These are phyloP conservation scores for Atrina japonica DNA, from an alignment of 2,888 invertebrate species.

Conservation along the genomic window DNA sequence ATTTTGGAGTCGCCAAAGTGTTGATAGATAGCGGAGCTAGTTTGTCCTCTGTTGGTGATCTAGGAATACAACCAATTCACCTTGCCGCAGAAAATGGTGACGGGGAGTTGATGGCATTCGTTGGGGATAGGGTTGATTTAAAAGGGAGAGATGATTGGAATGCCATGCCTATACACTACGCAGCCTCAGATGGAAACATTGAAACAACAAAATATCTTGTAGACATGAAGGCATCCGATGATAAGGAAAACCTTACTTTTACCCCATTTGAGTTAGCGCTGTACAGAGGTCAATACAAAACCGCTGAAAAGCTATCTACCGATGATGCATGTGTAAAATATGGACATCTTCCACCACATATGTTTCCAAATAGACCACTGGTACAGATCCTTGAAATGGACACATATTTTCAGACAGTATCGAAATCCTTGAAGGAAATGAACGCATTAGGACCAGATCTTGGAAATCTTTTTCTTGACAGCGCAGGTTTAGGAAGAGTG, in stretches of 20 bases:
- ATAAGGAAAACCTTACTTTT: background rate
- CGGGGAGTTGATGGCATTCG: slow-evolving; percentile 9
- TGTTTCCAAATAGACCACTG: slow-evolving; percentile 37
- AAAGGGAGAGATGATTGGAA: slow-evolving; percentile 9
- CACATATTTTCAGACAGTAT: slow-evolving; percentile 26
- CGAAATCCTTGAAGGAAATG: background rate
- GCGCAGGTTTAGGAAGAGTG: slow-evolving; percentile 24
- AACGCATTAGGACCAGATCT: background rate
- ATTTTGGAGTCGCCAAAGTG: slow-evolving; percentile 14
- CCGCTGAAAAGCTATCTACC: slow-evolving; percentile 1
- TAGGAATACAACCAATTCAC: slow-evolving; percentile 38
- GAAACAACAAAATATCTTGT: background rate
- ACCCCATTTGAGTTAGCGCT: slow-evolving; percentile 5
- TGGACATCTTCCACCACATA: slow-evolving; percentile 30
- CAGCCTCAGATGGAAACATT: slow-evolving; percentile 31
- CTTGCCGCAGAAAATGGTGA: slow-evolving; percentile 36
- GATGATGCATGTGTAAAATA: slow-evolving; percentile 4
- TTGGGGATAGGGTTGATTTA: background rate
- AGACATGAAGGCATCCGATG: background rate
- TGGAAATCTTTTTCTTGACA: slow-evolving; percentile 10
- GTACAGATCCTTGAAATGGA: slow-evolving; percentile 20
- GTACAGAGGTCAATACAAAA: slow-evolving; percentile 19
- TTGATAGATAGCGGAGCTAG: slow-evolving; percentile 22
- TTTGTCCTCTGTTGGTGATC: slow-evolving; percentile 10
- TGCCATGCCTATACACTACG: slow-evolving; percentile 32